These are phyloP conservation scores for Coboldia fuscipes DNA, from an alignment of 1,140 invertebrate species.

Conservation along the genomic window DNA sequence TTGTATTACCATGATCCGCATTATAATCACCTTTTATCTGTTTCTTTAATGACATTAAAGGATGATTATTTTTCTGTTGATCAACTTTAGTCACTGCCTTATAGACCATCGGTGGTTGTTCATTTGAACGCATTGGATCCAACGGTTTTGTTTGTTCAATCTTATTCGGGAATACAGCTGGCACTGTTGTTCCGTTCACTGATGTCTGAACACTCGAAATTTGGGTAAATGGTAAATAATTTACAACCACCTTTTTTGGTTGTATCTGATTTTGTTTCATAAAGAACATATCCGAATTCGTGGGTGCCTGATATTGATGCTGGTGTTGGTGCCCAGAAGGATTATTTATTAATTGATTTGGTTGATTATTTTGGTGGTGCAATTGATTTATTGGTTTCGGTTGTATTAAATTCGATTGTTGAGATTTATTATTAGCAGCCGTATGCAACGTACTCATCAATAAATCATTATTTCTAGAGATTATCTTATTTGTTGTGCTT, in stretches of 20 bases:
- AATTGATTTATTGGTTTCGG: too few relatives aligned
- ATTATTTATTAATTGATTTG: too few relatives aligned
- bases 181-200: constrained; percentile 1
- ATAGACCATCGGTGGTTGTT: constrained; percentile 8
- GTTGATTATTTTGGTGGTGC: too few relatives aligned
- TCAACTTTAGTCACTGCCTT: neutral
- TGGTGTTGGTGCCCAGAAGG: constrained; percentile 3
- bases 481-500: too few relatives aligned
- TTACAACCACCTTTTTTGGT: neutral
- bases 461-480: too few relatives aligned
- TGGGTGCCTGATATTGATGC: neutral
- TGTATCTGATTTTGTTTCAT: neutral
- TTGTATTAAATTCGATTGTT: too few relatives aligned
- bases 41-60: neutral
- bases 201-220: constrained; percentile 2
- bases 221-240: constrained; percentile 3
- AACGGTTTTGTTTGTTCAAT: too few relatives aligned
- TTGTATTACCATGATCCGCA: neutral
- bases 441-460: too few relatives aligned
- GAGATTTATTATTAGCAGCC: too few relatives aligned
- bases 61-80: neutral
- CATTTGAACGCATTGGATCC: constrained; percentile 14
- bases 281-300: neutral
- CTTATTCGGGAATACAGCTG: neutral
- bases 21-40: neutral